A percentile compares a stretch with the other conserved stretches of the same genome.
These are phyloP conservation scores for Rambutsinella grinnellia DNA, from an alignment of 2,888 invertebrate species.

Conservation along the genomic window DNA sequence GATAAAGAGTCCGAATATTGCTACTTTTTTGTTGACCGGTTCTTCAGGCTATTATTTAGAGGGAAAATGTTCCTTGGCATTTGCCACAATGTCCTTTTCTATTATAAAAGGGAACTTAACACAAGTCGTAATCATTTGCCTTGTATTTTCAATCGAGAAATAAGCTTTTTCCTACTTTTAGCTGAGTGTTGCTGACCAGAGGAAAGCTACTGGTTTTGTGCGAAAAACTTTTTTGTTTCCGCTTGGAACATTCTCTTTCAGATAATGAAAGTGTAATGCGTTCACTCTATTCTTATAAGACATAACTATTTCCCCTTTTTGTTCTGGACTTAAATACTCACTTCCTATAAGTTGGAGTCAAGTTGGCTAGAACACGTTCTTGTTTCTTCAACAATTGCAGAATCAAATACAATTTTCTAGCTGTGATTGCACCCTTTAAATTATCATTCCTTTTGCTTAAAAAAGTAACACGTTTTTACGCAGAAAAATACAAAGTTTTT, in stretches of 20 bases:
- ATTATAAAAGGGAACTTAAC: background rate
- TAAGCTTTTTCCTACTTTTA: background rate
- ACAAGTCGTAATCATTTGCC: background rate
- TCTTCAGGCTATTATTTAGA: constrained; percentile 25
- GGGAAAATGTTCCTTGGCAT: background rate
- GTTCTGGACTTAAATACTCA: background rate
- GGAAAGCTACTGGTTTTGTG: background rate
- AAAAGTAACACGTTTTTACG: background rate
- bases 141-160: background rate
- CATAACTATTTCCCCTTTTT: no score
- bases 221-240: background rate
- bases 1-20: constrained; percentile 27
- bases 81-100: background rate
- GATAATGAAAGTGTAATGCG: background rate
- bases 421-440: no score
- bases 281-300: no score
- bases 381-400: no score
- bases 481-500: background rate
- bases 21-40: constrained; percentile 27
- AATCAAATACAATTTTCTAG: no score
- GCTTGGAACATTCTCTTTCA: background rate
- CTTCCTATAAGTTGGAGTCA: background rate
- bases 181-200: background rate
- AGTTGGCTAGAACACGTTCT: background rate
- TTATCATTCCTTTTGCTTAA: background rate